phyloP scores from a whole-genome alignment of 1,140 invertebrate genomes.

The Phthorimaea operculella region DNA sequence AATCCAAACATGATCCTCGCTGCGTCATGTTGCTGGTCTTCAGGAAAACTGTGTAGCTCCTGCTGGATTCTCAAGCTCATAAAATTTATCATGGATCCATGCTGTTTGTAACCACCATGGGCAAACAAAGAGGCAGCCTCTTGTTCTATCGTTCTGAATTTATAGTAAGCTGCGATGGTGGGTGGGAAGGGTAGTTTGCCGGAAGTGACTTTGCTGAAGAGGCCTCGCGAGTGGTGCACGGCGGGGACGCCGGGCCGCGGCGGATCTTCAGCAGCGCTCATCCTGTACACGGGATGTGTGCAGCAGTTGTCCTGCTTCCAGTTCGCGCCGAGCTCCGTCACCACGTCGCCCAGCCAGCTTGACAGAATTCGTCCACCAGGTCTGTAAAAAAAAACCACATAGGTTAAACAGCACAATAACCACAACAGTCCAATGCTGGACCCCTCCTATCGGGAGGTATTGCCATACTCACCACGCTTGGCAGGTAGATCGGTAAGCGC shows the following conservation, averaged over 20 bases:
- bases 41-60: slow-evolving; percentile 73
- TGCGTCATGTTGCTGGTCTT: slow-evolving; percentile 74
- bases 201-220: slow-evolving; percentile 72
- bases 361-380: slow-evolving; percentile 75
- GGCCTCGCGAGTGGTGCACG: slow-evolving; percentile 58
- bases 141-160: slow-evolving; percentile 72
- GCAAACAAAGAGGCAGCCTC: slow-evolving; percentile 68
- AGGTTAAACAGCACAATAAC: too few relatives aligned
- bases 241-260: slow-evolving; percentile 63
- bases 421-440: too few relatives aligned
- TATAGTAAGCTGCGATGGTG: slow-evolving; percentile 70
- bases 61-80: slow-evolving; percentile 74
- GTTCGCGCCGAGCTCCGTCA: slow-evolving; percentile 74
- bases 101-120: slow-evolving; percentile 69
- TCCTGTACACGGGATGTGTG: slow-evolving; percentile 71
- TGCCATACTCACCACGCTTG: too few relatives aligned
- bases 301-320: slow-evolving; percentile 68
- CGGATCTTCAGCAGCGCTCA: slow-evolving; percentile 71
- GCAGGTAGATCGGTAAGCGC: too few relatives aligned
- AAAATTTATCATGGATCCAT: slow-evolving; percentile 73
- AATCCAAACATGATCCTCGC: slow-evolving; percentile 74
- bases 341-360: slow-evolving; percentile 75
- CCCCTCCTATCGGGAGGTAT: too few relatives aligned
- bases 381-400: slow-evolving; percentile 26
- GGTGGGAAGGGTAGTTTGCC: slow-evolving; percentile 70